Conservation (phyloP, 2,888 invertebrate genomes). For the Caenorhabditis sp. region DNA sequence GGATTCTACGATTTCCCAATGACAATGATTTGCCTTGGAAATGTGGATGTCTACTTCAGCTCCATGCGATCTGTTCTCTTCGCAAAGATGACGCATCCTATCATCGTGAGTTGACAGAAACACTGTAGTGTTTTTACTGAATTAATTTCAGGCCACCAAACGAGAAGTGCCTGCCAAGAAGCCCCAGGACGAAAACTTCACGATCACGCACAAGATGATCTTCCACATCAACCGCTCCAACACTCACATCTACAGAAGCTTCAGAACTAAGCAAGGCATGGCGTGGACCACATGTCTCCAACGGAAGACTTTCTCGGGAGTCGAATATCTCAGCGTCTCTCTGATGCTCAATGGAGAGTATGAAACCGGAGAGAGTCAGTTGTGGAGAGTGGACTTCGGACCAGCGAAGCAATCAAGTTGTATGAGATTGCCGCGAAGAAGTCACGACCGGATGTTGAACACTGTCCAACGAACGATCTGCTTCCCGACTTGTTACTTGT, state of each 20-base stretch:
- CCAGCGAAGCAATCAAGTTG: conserved; percentile 3
- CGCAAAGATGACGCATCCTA: not conserved
- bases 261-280: conserved; percentile 3
- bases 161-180: not conserved
- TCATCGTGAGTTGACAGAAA: not conserved
- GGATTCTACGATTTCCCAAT: conserved; percentile 45
- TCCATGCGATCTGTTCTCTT: conserved; percentile 18
- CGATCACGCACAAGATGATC: not conserved
- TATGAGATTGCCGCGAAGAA: not conserved
- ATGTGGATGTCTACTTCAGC: conserved; percentile 8
- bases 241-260: not conserved
- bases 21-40: not conserved
- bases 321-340: conserved; percentile 15
- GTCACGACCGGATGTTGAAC: conserved; percentile 13
- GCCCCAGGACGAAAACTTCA: not conserved
- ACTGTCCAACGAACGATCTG: conserved; percentile 26
- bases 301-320: not conserved
- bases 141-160: conserved; percentile 1
- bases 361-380: not conserved
- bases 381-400: conserved; percentile 26
- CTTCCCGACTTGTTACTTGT: conserved; percentile 29
- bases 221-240: not conserved
- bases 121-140: not conserved
- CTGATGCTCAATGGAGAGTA: conserved; percentile 5
- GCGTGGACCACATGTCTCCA: conserved; percentile 7